Base-by-base conservation (phyloP, 2,797 vertebrate genomes). In the Halcyon leucocephala region DNA sequence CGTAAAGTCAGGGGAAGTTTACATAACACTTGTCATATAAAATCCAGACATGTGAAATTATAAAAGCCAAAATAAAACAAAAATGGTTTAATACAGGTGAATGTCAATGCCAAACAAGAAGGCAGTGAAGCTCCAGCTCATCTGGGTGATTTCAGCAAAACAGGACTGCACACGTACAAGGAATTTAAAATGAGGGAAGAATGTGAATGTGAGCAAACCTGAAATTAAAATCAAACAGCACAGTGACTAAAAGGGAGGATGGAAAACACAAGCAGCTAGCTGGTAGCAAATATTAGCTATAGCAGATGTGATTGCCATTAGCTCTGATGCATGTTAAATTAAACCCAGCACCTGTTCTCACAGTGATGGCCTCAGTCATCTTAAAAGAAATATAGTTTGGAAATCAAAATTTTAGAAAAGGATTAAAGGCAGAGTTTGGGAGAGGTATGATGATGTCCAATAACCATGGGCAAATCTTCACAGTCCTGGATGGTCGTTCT, bases 1-100 rank as follows among this genome's bases (percentile, higher is more conserved):
- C 7, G 1, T 83, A 49, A 95, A 95, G 48, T 81, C 37, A 57
- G 29, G 24, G 42, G 26, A 85, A 33, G 69, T 93, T 77, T 88
- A 84, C 33, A 24, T 91, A 72, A 74, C 26, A 78, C 72, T 28
- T 79, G 73, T 54, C 60, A 33, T 70, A 55, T 19, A 73, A 86
- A 94, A 95, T 72, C 58, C n/a, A 88, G 73, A 66, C 86, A 95
- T 86, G 20, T 82, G 28, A 91, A 93, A 94, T 66, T 62, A 89
- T 64, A 82, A 88, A 93, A 82, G 42, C 28, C 77, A 83, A 91
- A 93, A 4, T 33, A 76, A 89, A 91, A 25, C 35, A 54, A 86
- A 86, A 74, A 1, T 2, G 1, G 19, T 58, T 80, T 74, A 82
- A 84, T 77, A 51, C 5, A 61, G 79, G 52, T 89, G 72, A 91